Conservation (phyloP, 2,888 invertebrate genomes). For the Epiblema foenella region DNA sequence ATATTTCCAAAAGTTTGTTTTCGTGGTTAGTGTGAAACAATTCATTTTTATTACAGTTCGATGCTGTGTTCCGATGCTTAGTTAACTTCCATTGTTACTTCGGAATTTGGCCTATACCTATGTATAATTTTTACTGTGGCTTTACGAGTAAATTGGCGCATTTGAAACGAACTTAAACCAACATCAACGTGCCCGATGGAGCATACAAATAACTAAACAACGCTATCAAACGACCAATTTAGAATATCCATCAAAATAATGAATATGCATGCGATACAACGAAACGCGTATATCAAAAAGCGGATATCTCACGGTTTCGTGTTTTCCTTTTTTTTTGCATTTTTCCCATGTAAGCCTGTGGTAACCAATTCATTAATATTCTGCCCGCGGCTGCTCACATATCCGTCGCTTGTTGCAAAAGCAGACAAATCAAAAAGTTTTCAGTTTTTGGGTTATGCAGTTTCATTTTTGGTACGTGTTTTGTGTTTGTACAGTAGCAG, state of each 20-base stretch:
- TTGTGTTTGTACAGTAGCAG: conserved; percentile 44
- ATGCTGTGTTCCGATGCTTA: too few relatives aligned
- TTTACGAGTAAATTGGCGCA: not conserved
- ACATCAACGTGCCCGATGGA: not conserved
- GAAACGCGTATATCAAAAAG: conserved; percentile 44
- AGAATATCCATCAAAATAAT: conserved; percentile 56
- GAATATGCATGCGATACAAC: conserved; percentile 60
- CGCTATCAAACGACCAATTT: conserved; percentile 32
- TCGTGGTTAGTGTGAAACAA: too few relatives aligned
- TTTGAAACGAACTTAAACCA: not conserved
- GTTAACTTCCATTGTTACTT: too few relatives aligned
- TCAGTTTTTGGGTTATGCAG: conserved; percentile 50
- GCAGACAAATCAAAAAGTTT: conserved; percentile 54
- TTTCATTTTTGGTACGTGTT: conserved; percentile 47
- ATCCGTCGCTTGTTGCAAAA: conserved; percentile 49
- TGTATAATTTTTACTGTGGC: too few relatives aligned
- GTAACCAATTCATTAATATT: conserved; percentile 67
- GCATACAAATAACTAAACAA: conserved; percentile 39
- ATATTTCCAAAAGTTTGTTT: too few relatives aligned
- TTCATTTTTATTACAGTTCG: too few relatives aligned
- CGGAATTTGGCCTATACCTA: too few relatives aligned
- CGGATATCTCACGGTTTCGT: conserved; percentile 48
- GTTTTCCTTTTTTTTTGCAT: conserved; percentile 46
- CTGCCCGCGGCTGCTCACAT: conserved; percentile 50
- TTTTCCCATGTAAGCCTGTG: conserved; percentile 44